Evolutionary conservation across 2,888 invertebrate species (phyloP).

Genomic region (Cheilosia grossa): DNA sequence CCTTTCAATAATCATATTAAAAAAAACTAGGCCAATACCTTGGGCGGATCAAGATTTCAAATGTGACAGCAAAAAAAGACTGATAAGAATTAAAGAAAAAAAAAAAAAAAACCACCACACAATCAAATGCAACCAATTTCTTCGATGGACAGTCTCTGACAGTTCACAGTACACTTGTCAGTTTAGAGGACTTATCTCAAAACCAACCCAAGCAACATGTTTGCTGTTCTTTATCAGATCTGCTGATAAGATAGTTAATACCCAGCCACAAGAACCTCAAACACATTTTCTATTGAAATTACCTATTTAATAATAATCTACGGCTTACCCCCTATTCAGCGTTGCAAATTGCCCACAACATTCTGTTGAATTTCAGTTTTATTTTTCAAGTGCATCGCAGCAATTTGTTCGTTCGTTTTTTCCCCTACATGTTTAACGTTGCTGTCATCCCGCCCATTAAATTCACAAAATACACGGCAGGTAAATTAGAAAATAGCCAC

Average conservation of each 20-base stretch:
- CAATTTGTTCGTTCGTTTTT: conserved; percentile 25
- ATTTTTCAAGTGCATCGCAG: conserved; percentile 67
- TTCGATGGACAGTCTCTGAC: too few species aligned
- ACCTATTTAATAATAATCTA: conserved; percentile 19
- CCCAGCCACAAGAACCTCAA: conserved; percentile 45
- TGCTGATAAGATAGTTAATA: conserved; percentile 56
- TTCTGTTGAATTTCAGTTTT: conserved; percentile 10
- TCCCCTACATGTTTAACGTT: conserved; percentile 1
- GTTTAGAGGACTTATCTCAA: too few species aligned
- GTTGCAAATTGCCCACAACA: conserved; percentile 15
- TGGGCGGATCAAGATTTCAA: too few species aligned
- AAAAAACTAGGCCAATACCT: too few species aligned
- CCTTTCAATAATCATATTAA: too few species aligned
- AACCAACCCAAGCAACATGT: too few species aligned
- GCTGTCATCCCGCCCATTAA: conserved; percentile 51
- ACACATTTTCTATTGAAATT: conserved; percentile 23
- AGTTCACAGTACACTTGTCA: too few species aligned
- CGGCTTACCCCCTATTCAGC: conserved; percentile 17
- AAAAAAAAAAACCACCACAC: too few species aligned
- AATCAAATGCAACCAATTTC: too few species aligned
- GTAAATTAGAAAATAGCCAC: conserved; percentile 58
- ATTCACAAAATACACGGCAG: conserved; percentile 64
- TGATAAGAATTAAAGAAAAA: too few species aligned
- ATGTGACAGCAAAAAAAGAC: too few species aligned
- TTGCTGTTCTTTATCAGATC: conserved; percentile 55